Percentiles rank a stretch among this genome's conserved stretches.
These are phyloP conservation scores for Apaloderma vittatum DNA, from an alignment of 2,113 vertebrate genomes.

Conservation along the genomic window DNA sequence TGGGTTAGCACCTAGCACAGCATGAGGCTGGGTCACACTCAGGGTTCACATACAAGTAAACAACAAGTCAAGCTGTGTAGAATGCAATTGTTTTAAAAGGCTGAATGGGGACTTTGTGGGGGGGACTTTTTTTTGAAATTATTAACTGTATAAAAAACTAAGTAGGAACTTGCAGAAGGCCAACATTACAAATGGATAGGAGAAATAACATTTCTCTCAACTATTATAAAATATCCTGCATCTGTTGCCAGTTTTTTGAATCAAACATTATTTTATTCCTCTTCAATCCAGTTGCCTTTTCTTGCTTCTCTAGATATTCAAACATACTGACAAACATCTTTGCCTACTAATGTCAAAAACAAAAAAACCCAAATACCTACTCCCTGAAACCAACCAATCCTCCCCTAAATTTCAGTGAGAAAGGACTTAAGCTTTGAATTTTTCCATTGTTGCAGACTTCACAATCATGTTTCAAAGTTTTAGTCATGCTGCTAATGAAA, in stretches of 20 bases:
- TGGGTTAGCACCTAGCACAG: not conserved
- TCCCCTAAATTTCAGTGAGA: not conserved
- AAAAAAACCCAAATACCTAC: not conserved
- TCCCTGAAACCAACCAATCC: rapidly evolving
- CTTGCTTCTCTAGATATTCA: not conserved
- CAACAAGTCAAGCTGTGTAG: not conserved
- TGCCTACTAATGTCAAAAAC: not conserved
- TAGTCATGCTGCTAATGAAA: not conserved
- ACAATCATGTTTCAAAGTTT: not conserved
- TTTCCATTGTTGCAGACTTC: not conserved
- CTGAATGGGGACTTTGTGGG: not conserved
- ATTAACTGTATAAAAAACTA: not conserved
- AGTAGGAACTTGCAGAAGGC: not conserved
- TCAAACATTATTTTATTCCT: not conserved
- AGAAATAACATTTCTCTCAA: not conserved
- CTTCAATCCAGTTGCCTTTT: not conserved
- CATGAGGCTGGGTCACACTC: not conserved
- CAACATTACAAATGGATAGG: not conserved
- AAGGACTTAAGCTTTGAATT: not conserved
- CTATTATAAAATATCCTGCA: not conserved
- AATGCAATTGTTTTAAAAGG: not conserved
- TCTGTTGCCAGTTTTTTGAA: not conserved
- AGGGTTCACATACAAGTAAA: not conserved
- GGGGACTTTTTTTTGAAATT: not conserved
- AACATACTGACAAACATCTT: not conserved